A percentile compares a stretch with the other conserved stretches of the same genome.
These are phyloP conservation scores for Apteryx owenii DNA, from an alignment of 2,113 vertebrate genomes.

Conservation along the genomic window DNA sequence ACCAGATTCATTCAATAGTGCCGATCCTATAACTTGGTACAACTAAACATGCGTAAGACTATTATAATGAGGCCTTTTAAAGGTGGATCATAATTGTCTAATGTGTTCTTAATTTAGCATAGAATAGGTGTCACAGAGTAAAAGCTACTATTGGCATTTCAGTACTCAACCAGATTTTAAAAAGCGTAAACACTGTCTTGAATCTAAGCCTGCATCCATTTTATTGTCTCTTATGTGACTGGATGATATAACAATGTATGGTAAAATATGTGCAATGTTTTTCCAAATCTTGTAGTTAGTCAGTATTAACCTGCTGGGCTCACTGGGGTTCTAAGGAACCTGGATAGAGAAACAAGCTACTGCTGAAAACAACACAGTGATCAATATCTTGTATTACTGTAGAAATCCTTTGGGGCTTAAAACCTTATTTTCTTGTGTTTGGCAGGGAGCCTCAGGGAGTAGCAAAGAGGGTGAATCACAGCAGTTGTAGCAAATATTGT, in stretches of 20 bases:
- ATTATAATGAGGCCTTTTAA: not conserved
- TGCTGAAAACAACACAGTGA: conserved; percentile 50
- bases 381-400: conserved; percentile 75
- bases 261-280: conserved; percentile 19
- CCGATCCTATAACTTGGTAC: not conserved
- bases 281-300: conserved; percentile 55
- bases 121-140: not conserved
- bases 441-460: conserved; percentile 63
- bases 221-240: not conserved
- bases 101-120: not conserved
- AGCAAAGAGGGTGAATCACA: conserved; percentile 67
- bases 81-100: not conserved
- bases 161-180: not conserved
- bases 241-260: not conserved
- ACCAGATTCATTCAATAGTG: not conserved
- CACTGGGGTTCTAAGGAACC: conserved; percentile 53
- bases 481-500: conserved; percentile 55
- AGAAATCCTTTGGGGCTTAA: conserved; percentile 78
- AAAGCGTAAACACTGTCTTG: not conserved
- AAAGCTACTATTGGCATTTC: not conserved
- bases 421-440: conserved; percentile 77
- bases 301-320: conserved; percentile 70
- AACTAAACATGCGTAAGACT: not conserved
- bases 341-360: conserved; percentile 57
- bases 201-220: not conserved